phyloP scores from a whole-genome alignment of 37 sponge, comb jelly and placozoan genomes.

The Oscarella lobularis region DNA sequence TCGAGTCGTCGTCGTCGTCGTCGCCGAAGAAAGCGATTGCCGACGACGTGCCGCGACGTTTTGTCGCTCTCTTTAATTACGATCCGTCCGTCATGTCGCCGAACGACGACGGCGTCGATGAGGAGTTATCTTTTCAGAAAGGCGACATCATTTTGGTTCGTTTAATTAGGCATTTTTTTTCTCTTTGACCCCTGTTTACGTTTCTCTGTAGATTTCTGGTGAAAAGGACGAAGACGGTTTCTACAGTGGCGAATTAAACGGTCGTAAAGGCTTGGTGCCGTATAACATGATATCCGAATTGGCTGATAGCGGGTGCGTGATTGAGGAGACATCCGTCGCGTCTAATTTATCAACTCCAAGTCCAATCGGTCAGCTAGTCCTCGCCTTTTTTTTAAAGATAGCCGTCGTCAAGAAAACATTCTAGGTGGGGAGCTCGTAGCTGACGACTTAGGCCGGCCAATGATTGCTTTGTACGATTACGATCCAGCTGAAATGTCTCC shows the following conservation, averaged over 20 bases:
- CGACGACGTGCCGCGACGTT: no score
- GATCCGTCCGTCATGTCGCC: background rate
- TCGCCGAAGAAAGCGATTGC: background rate
- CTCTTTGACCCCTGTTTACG: no score
- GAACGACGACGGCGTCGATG: background rate
- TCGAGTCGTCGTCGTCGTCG: background rate
- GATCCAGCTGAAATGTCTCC: background rate
- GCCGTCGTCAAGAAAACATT: no score
- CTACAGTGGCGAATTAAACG: background rate
- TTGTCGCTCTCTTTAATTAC: background rate
- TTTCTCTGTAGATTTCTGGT: background rate
- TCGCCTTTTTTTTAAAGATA: no score
- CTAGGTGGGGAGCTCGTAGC: no score
- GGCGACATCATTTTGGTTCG: background rate
- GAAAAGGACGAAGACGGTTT: background rate
- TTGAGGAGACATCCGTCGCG: no score
- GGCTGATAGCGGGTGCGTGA: no score
- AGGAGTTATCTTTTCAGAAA: background rate
- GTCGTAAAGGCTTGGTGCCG: background rate
- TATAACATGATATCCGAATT: background rate
- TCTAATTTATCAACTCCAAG: no score
- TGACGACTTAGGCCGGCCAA: no score
- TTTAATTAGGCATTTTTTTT: no score
- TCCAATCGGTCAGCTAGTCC: no score
- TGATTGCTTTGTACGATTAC: background rate